Evolutionary conservation across 2,113 vertebrate species (phyloP).

Genomic region (Embiotoca jacksoni): DNA sequence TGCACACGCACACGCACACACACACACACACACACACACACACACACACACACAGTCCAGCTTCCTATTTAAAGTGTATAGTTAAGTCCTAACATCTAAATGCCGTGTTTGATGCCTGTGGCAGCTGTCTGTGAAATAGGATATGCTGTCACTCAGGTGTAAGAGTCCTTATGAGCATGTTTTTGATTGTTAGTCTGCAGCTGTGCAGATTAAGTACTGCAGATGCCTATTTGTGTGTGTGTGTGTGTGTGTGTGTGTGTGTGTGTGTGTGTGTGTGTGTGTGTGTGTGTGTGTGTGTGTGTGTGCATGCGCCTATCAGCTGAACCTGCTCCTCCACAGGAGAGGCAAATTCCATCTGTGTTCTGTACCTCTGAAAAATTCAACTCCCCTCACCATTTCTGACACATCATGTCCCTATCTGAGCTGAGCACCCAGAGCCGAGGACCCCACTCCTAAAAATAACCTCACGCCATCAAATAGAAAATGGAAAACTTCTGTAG

Average conservation of each 20-base stretch:
- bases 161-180: slow-evolving; percentile 23
- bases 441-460: slow-evolving; percentile 58
- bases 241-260: background rate
- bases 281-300: background rate
- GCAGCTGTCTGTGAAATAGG: slow-evolving; percentile 52
- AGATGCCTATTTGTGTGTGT: slow-evolving; percentile 17
- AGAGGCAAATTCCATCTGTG: slow-evolving; percentile 54
- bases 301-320: background rate
- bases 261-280: slow-evolving; percentile 4
- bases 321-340: slow-evolving; percentile 20
- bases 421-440: slow-evolving; percentile 20
- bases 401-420: slow-evolving; percentile 35
- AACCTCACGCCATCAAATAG: slow-evolving; percentile 15
- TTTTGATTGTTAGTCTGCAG: slow-evolving; percentile 29
- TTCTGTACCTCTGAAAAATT: slow-evolving; percentile 52
- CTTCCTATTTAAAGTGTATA: too few species aligned
- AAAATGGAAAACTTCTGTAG: slow-evolving; percentile 32
- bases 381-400: slow-evolving; percentile 32
- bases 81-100: too few species aligned
- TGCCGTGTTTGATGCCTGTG: slow-evolving; percentile 11
- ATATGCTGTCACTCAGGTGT: slow-evolving; percentile 30
- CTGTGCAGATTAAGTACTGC: slow-evolving; percentile 3
- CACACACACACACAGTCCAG: background rate
- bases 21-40: slow-evolving; percentile 3
- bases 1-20: slow-evolving; percentile 11